These are phyloP conservation scores for Zaprionus inermis DNA, from an alignment of 1,140 invertebrate genomes.

Conservation along the genomic window DNA sequence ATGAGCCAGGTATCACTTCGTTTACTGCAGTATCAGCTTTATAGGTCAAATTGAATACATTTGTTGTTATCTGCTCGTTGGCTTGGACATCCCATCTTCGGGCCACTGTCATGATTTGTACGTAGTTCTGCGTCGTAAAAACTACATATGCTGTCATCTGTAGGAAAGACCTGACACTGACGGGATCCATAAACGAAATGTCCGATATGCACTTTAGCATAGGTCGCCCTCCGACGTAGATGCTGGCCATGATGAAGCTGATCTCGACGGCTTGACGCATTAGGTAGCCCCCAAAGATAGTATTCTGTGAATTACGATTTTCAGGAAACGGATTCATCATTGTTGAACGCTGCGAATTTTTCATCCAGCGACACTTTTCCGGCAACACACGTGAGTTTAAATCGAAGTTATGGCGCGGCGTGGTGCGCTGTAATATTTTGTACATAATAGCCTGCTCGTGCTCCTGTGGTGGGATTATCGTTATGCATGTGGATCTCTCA, in stretches of 20 bases:
- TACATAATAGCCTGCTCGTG: slow-evolving; percentile 89
- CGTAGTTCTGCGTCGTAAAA: slow-evolving; percentile 87
- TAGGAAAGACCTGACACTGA: slow-evolving; percentile 89
- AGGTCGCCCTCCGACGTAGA: slow-evolving; percentile 86
- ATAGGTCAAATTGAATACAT: slow-evolving; percentile 91
- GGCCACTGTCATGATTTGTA: slow-evolving; percentile 89
- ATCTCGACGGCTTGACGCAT: slow-evolving; percentile 92
- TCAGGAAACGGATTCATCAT: slow-evolving; percentile 73
- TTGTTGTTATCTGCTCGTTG: slow-evolving; percentile 87
- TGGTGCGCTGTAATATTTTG: slow-evolving; percentile 87
- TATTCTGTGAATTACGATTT: slow-evolving; percentile 90
- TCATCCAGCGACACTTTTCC: slow-evolving; percentile 88
- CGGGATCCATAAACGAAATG: slow-evolving; percentile 89
- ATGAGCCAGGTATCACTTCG: slow-evolving; percentile 88
- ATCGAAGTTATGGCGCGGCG: slow-evolving; percentile 84
- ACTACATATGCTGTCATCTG: slow-evolving; percentile 89
- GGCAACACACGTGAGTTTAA: slow-evolving; percentile 86
- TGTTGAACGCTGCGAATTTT: slow-evolving; percentile 60
- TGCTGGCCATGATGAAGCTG: slow-evolving; percentile 88
- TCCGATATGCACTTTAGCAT: slow-evolving; percentile 88
- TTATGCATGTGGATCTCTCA: slow-evolving; percentile 36
- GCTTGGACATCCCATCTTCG: slow-evolving; percentile 87
- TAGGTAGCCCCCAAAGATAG: slow-evolving; percentile 93
- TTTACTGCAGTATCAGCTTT: slow-evolving; percentile 85
- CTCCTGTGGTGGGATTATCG: slow-evolving; percentile 86